These are phyloP conservation scores for Pegoplata infirma DNA, from an alignment of 2,888 invertebrate species.

Conservation along the genomic window DNA sequence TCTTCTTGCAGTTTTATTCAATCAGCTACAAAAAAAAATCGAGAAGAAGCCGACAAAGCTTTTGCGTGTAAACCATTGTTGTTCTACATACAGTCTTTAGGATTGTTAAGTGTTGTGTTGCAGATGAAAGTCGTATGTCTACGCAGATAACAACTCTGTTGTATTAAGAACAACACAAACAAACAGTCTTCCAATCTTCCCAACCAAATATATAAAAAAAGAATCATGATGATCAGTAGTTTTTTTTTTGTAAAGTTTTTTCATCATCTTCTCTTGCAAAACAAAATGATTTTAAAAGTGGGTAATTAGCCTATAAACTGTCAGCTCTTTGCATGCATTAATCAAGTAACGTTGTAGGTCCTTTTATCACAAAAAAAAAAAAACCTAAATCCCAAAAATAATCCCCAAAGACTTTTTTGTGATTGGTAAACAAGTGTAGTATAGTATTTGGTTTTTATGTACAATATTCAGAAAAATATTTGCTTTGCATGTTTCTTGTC, in stretches of 20 bases:
- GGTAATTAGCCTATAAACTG: conserved; percentile 68
- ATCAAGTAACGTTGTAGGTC: conserved; percentile 61
- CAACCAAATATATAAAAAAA: background rate
- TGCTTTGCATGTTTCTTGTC: conserved; percentile 53
- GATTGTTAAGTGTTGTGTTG: conserved; percentile 50
- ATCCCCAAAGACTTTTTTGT: conserved; percentile 8
- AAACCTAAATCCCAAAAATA: background rate
- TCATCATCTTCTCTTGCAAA: background rate
- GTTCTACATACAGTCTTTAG: conserved; percentile 54
- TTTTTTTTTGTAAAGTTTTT: conserved; percentile 34
- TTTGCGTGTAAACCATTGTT: conserved; percentile 63
- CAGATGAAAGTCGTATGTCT: conserved; percentile 62
- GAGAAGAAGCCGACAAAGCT: conserved; percentile 57
- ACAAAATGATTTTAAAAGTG: conserved; percentile 63
- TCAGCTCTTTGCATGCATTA: conserved; percentile 65
- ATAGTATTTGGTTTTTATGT: background rate
- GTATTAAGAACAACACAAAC: conserved; percentile 15
- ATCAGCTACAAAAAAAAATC: conserved; percentile 50
- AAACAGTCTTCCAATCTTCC: conserved; percentile 1
- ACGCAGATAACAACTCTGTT: conserved; percentile 62
- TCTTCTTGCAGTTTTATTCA: conserved; percentile 51
- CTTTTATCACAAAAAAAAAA: conserved; percentile 28
- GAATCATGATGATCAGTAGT: conserved; percentile 27
- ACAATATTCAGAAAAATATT: conserved; percentile 26
- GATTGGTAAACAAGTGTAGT: conserved; percentile 51